phyloP scores from a whole-genome alignment of 2,113 vertebrate genomes.

The Cyrtonyx montezumae region DNA sequence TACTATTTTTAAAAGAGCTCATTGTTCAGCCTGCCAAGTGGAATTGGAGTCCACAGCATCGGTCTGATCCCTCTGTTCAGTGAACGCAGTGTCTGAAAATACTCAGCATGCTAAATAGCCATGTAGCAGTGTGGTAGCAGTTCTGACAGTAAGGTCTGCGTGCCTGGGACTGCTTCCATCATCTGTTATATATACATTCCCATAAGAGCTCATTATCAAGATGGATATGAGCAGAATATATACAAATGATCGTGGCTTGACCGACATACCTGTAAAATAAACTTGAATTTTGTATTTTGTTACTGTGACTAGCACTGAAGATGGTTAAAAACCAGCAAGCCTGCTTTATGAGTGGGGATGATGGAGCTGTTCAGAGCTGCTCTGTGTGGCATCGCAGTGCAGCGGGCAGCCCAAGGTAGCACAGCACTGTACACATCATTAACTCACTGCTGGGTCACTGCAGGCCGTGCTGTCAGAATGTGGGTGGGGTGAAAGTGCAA shows the following conservation, averaged over 20 bases:
- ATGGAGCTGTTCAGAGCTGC: background rate
- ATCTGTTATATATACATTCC: background rate
- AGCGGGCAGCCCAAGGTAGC: fast-evolving
- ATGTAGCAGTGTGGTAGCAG: background rate
- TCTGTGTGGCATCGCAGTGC: background rate
- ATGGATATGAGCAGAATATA: background rate
- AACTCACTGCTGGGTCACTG: background rate
- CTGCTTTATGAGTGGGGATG: background rate
- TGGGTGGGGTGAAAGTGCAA: background rate
- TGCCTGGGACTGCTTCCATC: background rate
- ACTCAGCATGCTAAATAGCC: slow-evolving; percentile 28
- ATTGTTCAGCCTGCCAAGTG: slow-evolving; percentile 48
- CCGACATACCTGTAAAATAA: background rate
- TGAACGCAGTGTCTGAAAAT: slow-evolving; percentile 42
- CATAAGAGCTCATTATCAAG: background rate
- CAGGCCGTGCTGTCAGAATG: background rate
- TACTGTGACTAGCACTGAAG: background rate
- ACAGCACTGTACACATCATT: no score
- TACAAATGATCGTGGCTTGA: background rate
- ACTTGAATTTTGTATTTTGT: background rate
- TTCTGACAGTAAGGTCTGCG: slow-evolving; percentile 43
- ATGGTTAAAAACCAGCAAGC: background rate
- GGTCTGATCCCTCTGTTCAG: slow-evolving; percentile 41
- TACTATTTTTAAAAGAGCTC: slow-evolving; percentile 39
- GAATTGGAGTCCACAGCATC: slow-evolving; percentile 33